Base-by-base conservation (phyloP, 37 sponge, comb jelly and placozoan species). In the Lycopodina hypogea region DNA sequence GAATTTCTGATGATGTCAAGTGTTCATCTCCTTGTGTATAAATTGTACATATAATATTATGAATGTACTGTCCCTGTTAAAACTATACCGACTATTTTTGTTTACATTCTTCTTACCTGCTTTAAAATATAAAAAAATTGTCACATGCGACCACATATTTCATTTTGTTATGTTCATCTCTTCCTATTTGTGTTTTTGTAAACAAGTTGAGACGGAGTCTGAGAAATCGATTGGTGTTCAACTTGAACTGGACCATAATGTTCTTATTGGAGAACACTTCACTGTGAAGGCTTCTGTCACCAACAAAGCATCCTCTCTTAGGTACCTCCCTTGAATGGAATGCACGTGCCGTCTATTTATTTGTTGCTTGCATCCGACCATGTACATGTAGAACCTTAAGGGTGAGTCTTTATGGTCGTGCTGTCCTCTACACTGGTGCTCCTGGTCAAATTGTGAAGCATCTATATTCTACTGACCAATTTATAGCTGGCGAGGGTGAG, bases 381-480 rank as follows among this genome's bases (percentile, higher is more conserved):
- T 60, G 7, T 38, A 21, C 9, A 38, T 60, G 15, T 38, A 78
- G 68, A 30, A 51, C 30, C 0, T 33, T 71, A 12, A 51, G 60
- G 26, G 51, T 81, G 52, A 21, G 17, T 8, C 33, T 81, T 33
- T 23, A 71, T 40, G 82, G 74, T 19, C 64, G 52, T 42, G 65
- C 65, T 1, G 61, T 81, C 55, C 51, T 73, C 24, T 81, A 81
- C 53, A 81, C 82, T 41, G 82, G 82, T 48, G 58, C 74, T 22
- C 36, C 76, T 41, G 75, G 83, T 19, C 75, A 83, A 36, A 23
- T 68, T 0, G 69, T 83, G 42, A 83, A 75, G 42, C 12, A 17
- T 33, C 37, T 42, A 7, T 1, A 29, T 28, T 11, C 21, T 21
- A 39, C 17, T 29, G 29, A 56, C 18, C 56, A 23, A 3, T 21